Percentiles rank a stretch among this genome's conserved stretches.
Evolutionary conservation across 2,888 invertebrate species (phyloP).

Genomic region (Lissonota sp.): DNA sequence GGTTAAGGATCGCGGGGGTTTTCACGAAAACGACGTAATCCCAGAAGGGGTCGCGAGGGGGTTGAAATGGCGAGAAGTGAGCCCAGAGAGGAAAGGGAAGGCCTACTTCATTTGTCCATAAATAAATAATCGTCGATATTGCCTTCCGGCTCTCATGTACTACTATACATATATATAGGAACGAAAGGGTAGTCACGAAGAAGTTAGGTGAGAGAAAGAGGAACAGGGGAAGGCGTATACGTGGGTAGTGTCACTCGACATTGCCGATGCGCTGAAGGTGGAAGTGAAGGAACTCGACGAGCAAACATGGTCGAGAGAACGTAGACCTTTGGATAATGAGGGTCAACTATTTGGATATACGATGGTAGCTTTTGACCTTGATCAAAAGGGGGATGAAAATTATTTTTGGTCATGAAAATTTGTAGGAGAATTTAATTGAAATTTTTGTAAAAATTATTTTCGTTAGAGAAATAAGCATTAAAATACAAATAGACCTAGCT

Average conservation of each 20-base stretch:
- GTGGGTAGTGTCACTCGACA: slow-evolving; percentile 72
- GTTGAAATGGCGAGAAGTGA: background rate
- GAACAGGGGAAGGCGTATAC: slow-evolving; percentile 46
- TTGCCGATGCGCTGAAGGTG: slow-evolving; percentile 57
- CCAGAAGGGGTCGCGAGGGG: slow-evolving; percentile 45
- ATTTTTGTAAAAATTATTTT: too few species aligned
- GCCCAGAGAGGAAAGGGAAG: slow-evolving; percentile 61
- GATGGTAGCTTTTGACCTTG: too few species aligned
- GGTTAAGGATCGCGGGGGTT: slow-evolving; percentile 34
- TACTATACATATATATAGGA: slow-evolving; percentile 13
- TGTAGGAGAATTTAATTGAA: too few species aligned
- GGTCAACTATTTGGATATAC: background rate
- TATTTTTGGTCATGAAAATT: too few species aligned
- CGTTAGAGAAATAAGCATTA: too few species aligned
- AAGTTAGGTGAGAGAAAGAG: slow-evolving; percentile 31
- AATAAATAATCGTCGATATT: slow-evolving; percentile 78
- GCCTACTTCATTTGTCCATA: slow-evolving; percentile 79
- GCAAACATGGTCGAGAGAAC: slow-evolving; percentile 58
- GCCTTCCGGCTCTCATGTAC: slow-evolving; percentile 66
- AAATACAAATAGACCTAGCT: too few species aligned
- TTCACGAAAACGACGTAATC: slow-evolving; percentile 42
- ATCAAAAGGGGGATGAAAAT: too few species aligned
- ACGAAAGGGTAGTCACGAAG: slow-evolving; percentile 60
- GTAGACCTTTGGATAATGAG: slow-evolving; percentile 24
- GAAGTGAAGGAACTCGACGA: slow-evolving; percentile 50